Evolutionary conservation across 2,113 vertebrate genomes (phyloP), one percentile per base, ranked within the genome.

Genomic region (Thamnaconus septentrionalis): DNA sequence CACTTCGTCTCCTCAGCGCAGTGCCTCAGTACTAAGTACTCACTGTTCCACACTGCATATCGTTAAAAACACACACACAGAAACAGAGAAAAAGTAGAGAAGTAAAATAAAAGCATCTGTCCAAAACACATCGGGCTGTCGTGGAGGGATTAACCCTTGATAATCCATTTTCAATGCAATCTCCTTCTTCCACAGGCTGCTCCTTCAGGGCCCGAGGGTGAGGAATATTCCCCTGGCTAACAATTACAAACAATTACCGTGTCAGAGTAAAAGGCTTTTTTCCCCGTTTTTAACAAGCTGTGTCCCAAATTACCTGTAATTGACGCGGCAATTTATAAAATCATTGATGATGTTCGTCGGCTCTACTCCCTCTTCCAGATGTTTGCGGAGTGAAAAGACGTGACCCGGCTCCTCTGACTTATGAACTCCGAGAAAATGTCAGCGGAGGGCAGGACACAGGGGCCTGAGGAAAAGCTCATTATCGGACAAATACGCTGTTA

Each of bases 211-310:
- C 74, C 61, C 1, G 42, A 40, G 60, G 76, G 62, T 53, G 68
- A 56, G 45, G 61, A 59, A 75, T 83, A 87, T 88, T 90, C 84
- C 80, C 85, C 75, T 58, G 76, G 88, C 91, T 85, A 87, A 90
- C 90, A 93, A 94, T 92, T 92, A 91, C 86, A 86, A 47, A 43
- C 87, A 92, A 93, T 91, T 93, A 91, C 88, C 76, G 75, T 43
- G 78, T 84, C 85, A 56, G 73, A 83, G 78, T 77, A 74, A 90
- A 87, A 85, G 85, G 84, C 81, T 87, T 85, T 87, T 92, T 91
- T 31, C 18, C 18, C 18, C 18, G 18, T 31, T 31, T 31, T 31
- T 91, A 60, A 76, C 90, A 90, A 90, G 90, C 91, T 78, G 76
- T 81, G 79, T 84, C 79, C 81, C 63, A 83, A 88, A 88, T 88